A percentile compares a stretch with the other conserved stretches of the same genome.
phyloP scores from a whole-genome alignment of 2,113 vertebrate species.

The Thryonomys swinderianus region DNA sequence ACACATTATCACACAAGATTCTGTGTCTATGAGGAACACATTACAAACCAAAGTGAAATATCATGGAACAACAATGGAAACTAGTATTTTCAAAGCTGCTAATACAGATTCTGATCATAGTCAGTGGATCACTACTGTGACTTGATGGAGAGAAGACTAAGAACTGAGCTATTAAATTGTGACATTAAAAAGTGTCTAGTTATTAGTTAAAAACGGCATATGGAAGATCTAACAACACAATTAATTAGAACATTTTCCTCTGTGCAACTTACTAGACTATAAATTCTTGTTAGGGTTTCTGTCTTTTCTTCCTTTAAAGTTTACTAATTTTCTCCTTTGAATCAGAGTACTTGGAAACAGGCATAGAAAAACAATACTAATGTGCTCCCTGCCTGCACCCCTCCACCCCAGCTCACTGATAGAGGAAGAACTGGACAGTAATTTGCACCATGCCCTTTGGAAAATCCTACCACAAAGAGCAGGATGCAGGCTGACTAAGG shows the following conservation, averaged over 20 bases:
- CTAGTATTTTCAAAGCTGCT: neutral
- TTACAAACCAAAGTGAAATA: neutral
- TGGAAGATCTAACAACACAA: neutral
- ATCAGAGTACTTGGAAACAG: neutral
- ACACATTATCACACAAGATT: neutral
- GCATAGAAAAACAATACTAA: neutral
- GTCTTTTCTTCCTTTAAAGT: neutral
- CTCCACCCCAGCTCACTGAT: neutral
- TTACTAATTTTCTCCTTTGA: conserved; percentile 21
- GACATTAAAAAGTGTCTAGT: neutral
- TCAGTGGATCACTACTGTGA: neutral
- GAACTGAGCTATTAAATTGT: neutral
- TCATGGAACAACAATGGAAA: neutral
- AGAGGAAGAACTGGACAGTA: too few relatives aligned
- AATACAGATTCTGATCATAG: neutral
- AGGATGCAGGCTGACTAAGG: neutral
- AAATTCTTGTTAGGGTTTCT: conserved; percentile 39
- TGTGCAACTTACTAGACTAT: neutral
- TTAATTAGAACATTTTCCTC: neutral
- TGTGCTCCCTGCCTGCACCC: neutral
- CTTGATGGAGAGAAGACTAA: neutral
- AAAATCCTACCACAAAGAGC: neutral
- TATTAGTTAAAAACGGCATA: neutral
- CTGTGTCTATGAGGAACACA: neutral
- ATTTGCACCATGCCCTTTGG: neutral